Conservation (phyloP, 2,113 vertebrate genomes). For the Elgaria multicarinata region DNA sequence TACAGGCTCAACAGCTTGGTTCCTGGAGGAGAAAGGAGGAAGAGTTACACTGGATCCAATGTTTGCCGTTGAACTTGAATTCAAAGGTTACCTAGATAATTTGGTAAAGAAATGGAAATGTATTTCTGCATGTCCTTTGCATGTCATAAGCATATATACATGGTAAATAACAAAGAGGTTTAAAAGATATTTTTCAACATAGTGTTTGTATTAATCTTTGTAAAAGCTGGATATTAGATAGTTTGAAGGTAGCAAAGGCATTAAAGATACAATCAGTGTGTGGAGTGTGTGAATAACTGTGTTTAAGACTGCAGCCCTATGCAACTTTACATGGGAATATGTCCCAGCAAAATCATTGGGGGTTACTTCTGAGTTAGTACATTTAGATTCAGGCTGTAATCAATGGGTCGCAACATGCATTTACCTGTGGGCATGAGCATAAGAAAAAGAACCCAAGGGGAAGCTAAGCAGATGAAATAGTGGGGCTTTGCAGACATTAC, state of each 20-base stretch:
- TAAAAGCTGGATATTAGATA: background rate
- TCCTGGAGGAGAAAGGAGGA: conserved; percentile 61
- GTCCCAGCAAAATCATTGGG: background rate
- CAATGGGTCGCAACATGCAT: background rate
- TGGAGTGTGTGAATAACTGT: background rate
- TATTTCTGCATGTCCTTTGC: background rate
- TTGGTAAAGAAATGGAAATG: background rate
- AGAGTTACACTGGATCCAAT: conserved; percentile 10
- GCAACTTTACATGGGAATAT: background rate
- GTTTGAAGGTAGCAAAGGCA: background rate
- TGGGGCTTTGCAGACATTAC: no score
- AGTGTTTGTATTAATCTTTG: fast-evolving
- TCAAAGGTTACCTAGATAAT: background rate
- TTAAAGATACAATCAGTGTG: background rate
- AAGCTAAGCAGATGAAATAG: no score
- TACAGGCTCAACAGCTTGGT: conserved; percentile 62
- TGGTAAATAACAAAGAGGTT: background rate
- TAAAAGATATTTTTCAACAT: background rate
- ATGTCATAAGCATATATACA: background rate
- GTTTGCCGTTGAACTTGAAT: background rate
- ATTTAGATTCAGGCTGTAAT: background rate
- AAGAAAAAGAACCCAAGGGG: no score
- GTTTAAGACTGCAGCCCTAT: background rate
- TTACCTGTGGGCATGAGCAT: background rate
- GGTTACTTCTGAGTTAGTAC: background rate